Evolutionary conservation across 2,113 vertebrate species (phyloP).

Genomic region (Elephantulus edwardii): DNA sequence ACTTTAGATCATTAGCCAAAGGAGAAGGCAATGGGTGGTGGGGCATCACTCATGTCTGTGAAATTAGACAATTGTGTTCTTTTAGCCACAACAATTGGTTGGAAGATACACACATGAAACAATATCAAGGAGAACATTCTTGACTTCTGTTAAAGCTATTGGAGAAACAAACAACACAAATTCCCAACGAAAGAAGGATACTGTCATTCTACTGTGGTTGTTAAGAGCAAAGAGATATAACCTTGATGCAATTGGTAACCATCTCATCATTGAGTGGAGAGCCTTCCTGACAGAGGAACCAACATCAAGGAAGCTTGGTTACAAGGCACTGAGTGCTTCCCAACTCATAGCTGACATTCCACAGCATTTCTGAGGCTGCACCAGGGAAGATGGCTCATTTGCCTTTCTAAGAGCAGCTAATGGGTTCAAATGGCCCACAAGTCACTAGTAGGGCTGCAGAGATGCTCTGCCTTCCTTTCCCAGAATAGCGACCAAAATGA

Average conservation of each 20-base stretch:
- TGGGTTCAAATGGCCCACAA: too few relatives aligned
- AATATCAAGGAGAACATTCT: slow-evolving; percentile 1
- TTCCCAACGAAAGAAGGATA: too few relatives aligned
- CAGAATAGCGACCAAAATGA: too few relatives aligned
- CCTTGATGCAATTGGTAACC: not conserved
- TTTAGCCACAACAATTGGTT: not conserved
- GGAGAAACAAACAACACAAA: not conserved
- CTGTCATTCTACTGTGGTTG: not conserved
- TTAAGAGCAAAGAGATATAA: not conserved
- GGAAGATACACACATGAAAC: not conserved
- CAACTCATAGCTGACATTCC: too few relatives aligned
- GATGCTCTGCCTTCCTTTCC: too few relatives aligned
- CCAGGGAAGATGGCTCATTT: too few relatives aligned
- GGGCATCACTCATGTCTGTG: not conserved
- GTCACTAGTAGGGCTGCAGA: too few relatives aligned
- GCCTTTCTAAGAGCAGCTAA: too few relatives aligned
- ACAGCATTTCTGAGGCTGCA: too few relatives aligned
- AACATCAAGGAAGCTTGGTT: not conserved
- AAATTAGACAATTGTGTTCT: not conserved
- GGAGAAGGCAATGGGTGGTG: not conserved
- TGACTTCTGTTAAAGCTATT: not conserved
- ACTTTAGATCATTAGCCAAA: not conserved
- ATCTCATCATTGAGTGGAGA: not conserved
- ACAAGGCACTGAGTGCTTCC: too few relatives aligned
- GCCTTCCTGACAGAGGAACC: not conserved